Evolutionary conservation across 2,888 invertebrate species (phyloP).

Genomic region (Piscicola geometra): DNA sequence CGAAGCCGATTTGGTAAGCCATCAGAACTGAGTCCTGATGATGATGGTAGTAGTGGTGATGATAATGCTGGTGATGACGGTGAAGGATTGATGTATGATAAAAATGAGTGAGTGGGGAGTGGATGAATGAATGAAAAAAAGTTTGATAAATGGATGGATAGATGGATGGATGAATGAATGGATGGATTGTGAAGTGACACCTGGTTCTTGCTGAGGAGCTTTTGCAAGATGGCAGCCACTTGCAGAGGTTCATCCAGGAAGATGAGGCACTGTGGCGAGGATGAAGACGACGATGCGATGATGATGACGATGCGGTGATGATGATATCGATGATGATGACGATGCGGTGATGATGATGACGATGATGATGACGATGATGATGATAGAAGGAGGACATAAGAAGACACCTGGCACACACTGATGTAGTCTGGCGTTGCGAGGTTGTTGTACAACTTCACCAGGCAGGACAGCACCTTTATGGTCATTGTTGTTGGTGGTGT

Average conservation of each 20-base stretch:
- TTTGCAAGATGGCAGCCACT: slow-evolving; percentile 86
- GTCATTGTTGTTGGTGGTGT: not conserved
- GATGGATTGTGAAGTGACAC: slow-evolving; percentile 29
- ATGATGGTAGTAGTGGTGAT: not conserved
- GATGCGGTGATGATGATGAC: too few relatives aligned
- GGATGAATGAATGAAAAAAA: not conserved
- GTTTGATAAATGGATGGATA: not conserved
- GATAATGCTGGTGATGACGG: not conserved
- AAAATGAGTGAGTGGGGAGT: not conserved
- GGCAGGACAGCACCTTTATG: slow-evolving; percentile 71
- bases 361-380: slow-evolving; percentile 12
- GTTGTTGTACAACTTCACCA: slow-evolving; percentile 83
- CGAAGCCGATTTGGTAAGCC: slow-evolving; percentile 98
- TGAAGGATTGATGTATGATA: too few relatives aligned
- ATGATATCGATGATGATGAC: not conserved
- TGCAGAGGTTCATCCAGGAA: slow-evolving; percentile 88
- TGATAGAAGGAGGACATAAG: too few relatives aligned
- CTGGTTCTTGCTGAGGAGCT: slow-evolving; percentile 62
- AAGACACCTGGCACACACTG: slow-evolving; percentile 78
- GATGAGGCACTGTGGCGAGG: slow-evolving; percentile 75
- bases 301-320: not conserved
- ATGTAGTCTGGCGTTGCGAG: slow-evolving; percentile 90
- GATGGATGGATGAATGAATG: too few relatives aligned
- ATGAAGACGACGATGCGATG: too few relatives aligned
- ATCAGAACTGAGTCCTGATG: slow-evolving; percentile 73